Evolutionary conservation across 2,888 invertebrate species (phyloP), one percentile per base, ranked within the genome.

Genomic region (Elysia crispata): DNA sequence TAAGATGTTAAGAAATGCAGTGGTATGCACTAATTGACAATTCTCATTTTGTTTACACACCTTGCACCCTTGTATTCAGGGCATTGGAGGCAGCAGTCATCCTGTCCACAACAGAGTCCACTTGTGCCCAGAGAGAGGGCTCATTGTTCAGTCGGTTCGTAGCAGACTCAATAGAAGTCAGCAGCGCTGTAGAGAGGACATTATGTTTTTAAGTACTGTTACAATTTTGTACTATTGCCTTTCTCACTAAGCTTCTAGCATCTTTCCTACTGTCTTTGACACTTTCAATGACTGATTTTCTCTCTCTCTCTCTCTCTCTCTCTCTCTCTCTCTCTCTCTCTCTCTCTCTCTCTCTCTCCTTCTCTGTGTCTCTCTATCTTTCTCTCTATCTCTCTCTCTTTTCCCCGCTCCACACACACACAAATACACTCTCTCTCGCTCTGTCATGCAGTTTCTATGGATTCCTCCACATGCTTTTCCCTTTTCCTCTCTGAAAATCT

Each of bases 21-120:
- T n/a, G n/a, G n/a, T n/a, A n/a, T n/a, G n/a, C n/a, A n/a, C n/a
- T n/a, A n/a, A 11, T 41, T 11, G 41, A 41, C 41, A 41, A 11
- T 11, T 41, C 41, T 41, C 11, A 11, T 41, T 41, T 41, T 41
- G 41, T 41, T 41, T 41, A 11, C 41, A 28, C 31, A 79, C 80
- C 80, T 80, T 76, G 28, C n/a, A 70, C 31, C n/a, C 50, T 69
- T n/a, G 62, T 41, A 30, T 62, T 30, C 62, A 80, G 23, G 30
- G 62, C n/a, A 15, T 76, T 49, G 8, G 76, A 69, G 15, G 70
- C 70, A 76, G 49, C 23, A 54, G 33, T 76, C 76, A 80, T 50
- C 11, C 20, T 30, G 33, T 28, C 25, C 15, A 80, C 13, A 28
- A 66, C 41, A 0, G 28, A 54, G 49, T 76, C 80, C 30, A 60